Percentiles rank a stretch among this genome's conserved stretches.
These are phyloP conservation scores for Melanargia galathea DNA, from an alignment of 2,888 invertebrate genomes.

Conservation along the genomic window DNA sequence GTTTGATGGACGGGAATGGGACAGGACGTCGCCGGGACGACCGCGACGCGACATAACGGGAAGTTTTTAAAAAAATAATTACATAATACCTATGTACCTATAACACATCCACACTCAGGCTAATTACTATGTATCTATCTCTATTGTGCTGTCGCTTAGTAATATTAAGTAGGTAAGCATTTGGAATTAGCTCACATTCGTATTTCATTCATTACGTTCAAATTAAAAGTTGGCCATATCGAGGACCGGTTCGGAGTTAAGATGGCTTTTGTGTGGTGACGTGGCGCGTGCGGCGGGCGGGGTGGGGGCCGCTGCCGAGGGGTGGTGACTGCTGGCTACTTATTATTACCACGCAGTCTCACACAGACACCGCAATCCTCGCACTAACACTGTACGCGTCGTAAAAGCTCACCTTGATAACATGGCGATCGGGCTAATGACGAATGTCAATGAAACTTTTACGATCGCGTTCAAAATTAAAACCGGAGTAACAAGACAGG, in stretches of 20 bases:
- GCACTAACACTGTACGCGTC: constrained; percentile 46
- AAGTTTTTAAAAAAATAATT: no score
- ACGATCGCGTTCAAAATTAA: constrained; percentile 9
- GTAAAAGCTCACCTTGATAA: constrained; percentile 25
- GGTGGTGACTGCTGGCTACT: constrained; percentile 58
- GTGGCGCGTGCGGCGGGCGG: constrained; percentile 55
- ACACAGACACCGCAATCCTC: constrained; percentile 52
- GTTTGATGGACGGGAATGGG: no score
- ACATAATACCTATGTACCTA: no score
- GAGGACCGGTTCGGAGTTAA: constrained; percentile 44
- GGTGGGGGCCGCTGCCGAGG: constrained; percentile 52
- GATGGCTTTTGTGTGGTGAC: constrained; percentile 53
- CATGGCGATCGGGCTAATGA: constrained; percentile 21
- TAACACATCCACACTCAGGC: no score
- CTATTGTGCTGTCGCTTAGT: no score
- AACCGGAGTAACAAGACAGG: constrained; percentile 36
- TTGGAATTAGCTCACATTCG: no score
- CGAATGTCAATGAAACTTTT: constrained; percentile 18
- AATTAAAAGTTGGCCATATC: constrained; percentile 48
- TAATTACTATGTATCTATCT: no score
- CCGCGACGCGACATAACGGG: no score
- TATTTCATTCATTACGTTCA: constrained; percentile 38
- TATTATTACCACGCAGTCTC: constrained; percentile 61
- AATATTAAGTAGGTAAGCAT: no score
- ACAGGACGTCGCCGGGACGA: no score